Base-by-base conservation (phyloP, 2,113 vertebrate species). In the Atractosteus spatula region DNA sequence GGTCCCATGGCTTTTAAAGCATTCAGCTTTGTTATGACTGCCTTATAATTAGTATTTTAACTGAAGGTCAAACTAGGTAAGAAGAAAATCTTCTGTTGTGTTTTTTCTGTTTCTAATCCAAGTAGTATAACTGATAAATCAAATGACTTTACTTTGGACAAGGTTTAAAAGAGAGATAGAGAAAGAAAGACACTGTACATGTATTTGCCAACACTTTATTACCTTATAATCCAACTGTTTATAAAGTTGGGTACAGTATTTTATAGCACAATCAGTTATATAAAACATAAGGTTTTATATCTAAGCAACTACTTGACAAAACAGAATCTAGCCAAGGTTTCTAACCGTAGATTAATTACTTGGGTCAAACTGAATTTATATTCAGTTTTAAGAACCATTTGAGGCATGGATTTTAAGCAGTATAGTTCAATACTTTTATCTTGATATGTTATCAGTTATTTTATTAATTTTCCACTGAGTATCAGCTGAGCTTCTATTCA, bases 181-280 rank as follows among this genome's bases (percentile, higher is more conserved):
- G 62, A 65, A 66, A 65, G 74, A 77, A 61, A 68, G 69, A 78
- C 75, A 57, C 76, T 69, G 74, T 65, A 14, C 62, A 62, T 73
- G 17, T 71, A 57, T 71, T 76, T 77, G 86, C 87, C 86, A 89
- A 77, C 70, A 43, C 76, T 83, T 80, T 87, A 87, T 89, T 88
- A 85, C 83, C 81, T 13, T 59, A 59, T 88, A 84, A 89, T 87
- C 80, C 82, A 56, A 41, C 69, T 88, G 88, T 91, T 89, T 90
- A 89, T 86, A 78, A 78, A 83, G 72, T 78, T 56, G 75, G 86
- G 82, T 78, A 79, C 80, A 77, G 77, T 84, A 85, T 85, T 83
- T 86, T 84, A 86, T 84, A 82, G 84, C 78, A 80, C 80, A 82
- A 88, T 84, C 78, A 75, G 70, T 47, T 54, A 74, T 76, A 81